Evolutionary conservation across 1,140 invertebrate species (phyloP), one percentile per base, ranked within the genome.

Genomic region (Coptotermes formosanus): DNA sequence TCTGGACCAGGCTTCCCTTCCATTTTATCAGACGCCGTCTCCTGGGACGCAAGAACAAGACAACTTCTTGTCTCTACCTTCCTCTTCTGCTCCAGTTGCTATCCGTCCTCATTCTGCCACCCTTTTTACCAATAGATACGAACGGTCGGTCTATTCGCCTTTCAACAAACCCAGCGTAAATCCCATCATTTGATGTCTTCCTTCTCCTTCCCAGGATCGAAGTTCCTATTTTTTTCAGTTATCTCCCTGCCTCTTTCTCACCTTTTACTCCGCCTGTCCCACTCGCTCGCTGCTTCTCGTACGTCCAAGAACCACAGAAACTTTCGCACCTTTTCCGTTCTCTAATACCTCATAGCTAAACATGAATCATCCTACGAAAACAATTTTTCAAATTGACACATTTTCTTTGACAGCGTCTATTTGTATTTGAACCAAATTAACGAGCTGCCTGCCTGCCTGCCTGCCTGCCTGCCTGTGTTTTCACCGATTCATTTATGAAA

Each of bases 161-260:
- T 75, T 75, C 64, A 75, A 30, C 64, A 75, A 30, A 25, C 25
- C 25, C 25, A 6, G 2, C 25, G 25, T 11, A 75, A 75, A 75
- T 75, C 64, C 64, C n/a, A 75, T 75, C 64, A 75, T 75, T 75
- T 75, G 64, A 75, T 30, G 64, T 75, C n/a, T 30, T 30, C 64
- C 7, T 25, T 75, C 64, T 30, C 16, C 25, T 11, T 75, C 14
- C 25, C 25, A 30, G 2, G 9, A 30, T 7, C 2, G 64, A 75
- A 75, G 64, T 75, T 75, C 64, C 7, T 16, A 11, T 75, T 14
- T 30, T 2, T 23, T 55, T 55, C 45, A 9, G 19, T 75, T 30
- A 64, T 30, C n/a, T 75, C 30, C 64, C 9, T 75, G 25, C 7
- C 59, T 64, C 59, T 23, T 64, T 23, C 25, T 23, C 25, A 23